Evolutionary conservation across 1,140 invertebrate species (phyloP), one percentile per base, ranked within the genome.

Genomic region (Saccostrea echinata): DNA sequence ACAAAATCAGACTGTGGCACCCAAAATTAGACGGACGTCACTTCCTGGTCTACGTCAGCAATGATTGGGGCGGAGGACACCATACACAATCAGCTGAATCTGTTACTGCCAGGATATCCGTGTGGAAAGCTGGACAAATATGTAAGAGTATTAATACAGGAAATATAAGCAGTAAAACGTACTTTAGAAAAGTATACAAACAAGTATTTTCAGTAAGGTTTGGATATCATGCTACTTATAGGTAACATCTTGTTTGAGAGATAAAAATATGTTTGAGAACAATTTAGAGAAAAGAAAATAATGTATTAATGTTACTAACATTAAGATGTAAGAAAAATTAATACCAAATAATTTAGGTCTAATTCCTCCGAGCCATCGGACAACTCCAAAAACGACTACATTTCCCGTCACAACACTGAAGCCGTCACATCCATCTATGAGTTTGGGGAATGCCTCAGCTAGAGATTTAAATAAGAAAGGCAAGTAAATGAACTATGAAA

Each of bases 21-120:
- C 85, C 81, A 27, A 51, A 51, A 9, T 51, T 83, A 27, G 18
- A 80, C 9, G 43, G 43, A 27, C 76, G 53, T 53, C 68, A 76
- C 30, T 76, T 76, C 68, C 71, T 86, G 1, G 43, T 86, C 24
- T 86, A 86, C 71, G 52, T 86, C 71, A 86, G 80, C 68, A 53
- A 52, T 76, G 27, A 86, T n/a, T 86, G 71, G 64, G 85, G 85
- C 16, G 71, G 68, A 12, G 85, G 85, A 27, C 21, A 83, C 27
- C 52, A 52, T 24, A 24, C n/a, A 13, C 81, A 83, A 21, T 51
- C 43, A 27, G 43, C 81, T 83, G 43, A 52, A 12, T 52, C 43
- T 51, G 81, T 53, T 52, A 35, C 24, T 24, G 35, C 52, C n/a
- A 27, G 11, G 21, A 24, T 83, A 13, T 53, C 35, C 33, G 81